Evolutionary conservation across 2,888 invertebrate genomes (phyloP).

Genomic region (Bellardia bayeri): DNA sequence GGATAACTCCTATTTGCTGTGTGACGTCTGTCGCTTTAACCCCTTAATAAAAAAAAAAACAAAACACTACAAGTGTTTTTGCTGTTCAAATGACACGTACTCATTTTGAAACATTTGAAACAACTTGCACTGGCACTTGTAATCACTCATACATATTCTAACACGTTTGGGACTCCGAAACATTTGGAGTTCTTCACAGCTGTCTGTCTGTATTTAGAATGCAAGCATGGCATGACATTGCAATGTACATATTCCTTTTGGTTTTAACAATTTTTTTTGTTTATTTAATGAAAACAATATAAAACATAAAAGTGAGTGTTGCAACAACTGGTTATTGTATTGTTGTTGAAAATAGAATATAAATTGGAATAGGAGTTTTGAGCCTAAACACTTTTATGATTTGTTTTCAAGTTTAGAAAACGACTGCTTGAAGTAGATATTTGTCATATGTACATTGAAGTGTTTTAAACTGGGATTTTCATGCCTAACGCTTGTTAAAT

Average conservation of each 20-base stretch:
- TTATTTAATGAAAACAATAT: slow-evolving; percentile 8
- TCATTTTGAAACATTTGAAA: slow-evolving; percentile 37
- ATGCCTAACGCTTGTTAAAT: slow-evolving; percentile 33
- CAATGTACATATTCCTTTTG: slow-evolving; percentile 12
- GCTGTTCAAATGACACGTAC: slow-evolving; percentile 63
- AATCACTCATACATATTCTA: slow-evolving; percentile 31
- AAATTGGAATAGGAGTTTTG: background rate
- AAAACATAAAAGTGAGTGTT: slow-evolving; percentile 20
- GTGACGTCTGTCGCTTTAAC: slow-evolving; percentile 54
- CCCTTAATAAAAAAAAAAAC: slow-evolving; percentile 22
- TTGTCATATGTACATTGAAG: background rate
- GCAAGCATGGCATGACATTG: slow-evolving; percentile 33
- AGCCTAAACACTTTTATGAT: slow-evolving; percentile 18
- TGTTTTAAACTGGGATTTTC: slow-evolving; percentile 7
- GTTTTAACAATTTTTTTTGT: background rate
- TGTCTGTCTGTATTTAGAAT: background rate
- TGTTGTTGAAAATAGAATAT: background rate
- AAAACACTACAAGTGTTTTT: slow-evolving; percentile 65
- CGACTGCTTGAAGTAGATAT: background rate
- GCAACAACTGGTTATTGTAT: slow-evolving; percentile 27
- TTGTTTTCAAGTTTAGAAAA: slow-evolving; percentile 28
- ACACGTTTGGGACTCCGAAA: slow-evolving; percentile 6
- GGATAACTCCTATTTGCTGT: background rate
- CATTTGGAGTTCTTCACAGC: slow-evolving; percentile 36
- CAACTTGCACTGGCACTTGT: slow-evolving; percentile 16